These are phyloP conservation scores for Sebastolobus alascanus DNA, from an alignment of 2,797 vertebrate genomes.

Conservation along the genomic window DNA sequence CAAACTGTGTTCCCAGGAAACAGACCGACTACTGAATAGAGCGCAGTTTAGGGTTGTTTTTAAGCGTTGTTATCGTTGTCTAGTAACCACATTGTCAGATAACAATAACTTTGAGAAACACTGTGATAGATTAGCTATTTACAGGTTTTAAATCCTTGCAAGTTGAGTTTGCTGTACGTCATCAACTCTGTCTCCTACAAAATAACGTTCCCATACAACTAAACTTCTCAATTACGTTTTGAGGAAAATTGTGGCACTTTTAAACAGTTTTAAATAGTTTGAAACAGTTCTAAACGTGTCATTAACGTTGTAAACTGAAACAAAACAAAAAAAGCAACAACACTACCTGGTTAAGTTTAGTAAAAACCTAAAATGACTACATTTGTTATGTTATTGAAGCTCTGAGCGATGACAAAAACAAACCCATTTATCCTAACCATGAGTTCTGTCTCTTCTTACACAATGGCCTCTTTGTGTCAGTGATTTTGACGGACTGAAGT, in stretches of 20 bases:
- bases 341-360: no score
- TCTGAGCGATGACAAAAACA: background rate
- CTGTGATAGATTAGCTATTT: background rate
- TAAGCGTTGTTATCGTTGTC: background rate
- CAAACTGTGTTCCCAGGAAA: background rate
- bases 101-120: background rate
- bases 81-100: background rate
- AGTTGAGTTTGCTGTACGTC: background rate
- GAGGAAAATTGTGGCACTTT: background rate
- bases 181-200: background rate
- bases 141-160: background rate
- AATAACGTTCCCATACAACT: no score
- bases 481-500: constrained; percentile 16
- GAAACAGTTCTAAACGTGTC: no score
- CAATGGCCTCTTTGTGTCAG: constrained; percentile 12
- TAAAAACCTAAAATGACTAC: no score
- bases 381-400: background rate
- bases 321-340: no score
- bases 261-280: no score
- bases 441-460: background rate
- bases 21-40: background rate
- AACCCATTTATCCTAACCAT: background rate
- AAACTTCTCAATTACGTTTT: background rate
- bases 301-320: no score
- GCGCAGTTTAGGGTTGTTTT: no score